These are phyloP conservation scores for Eulimnadia texana DNA, from an alignment of 1,140 invertebrate genomes.

Conservation along the genomic window DNA sequence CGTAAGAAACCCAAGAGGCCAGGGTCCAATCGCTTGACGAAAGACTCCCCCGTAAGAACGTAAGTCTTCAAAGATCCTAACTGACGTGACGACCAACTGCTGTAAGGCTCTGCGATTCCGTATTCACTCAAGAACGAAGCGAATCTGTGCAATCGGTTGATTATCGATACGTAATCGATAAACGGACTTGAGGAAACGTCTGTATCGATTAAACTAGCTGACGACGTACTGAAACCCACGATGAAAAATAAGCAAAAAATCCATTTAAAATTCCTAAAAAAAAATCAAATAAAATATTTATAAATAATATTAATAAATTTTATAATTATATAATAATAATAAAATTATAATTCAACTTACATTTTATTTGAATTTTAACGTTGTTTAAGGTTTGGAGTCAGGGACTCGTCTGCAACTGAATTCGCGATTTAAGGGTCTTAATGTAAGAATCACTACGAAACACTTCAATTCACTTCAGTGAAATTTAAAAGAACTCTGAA, in stretches of 20 bases:
- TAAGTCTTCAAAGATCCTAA: neutral
- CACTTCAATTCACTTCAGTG: no score
- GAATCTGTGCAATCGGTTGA: neutral
- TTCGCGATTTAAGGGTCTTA: no score
- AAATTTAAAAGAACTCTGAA: no score
- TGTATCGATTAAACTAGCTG: neutral
- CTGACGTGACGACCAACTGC: neutral
- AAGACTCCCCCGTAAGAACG: neutral
- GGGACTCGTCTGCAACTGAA: no score
- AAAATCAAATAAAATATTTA: no score
- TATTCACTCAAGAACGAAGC: neutral
- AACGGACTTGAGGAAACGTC: neutral
- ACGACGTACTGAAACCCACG: no score
- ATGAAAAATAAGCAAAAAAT: no score
- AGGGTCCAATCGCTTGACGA: neutral
- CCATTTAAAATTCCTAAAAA: no score
- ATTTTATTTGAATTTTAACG: neutral
- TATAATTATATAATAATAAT: neutral
- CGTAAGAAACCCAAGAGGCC: neutral
- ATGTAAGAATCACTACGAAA: no score
- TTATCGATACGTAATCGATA: neutral
- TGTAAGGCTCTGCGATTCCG: neutral
- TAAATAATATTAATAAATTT: neutral
- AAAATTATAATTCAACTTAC: neutral
- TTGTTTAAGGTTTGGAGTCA: no score